A percentile compares a stretch with the other conserved stretches of the same genome.
phyloP scores from a whole-genome alignment of 2,113 vertebrate genomes.

The Columbina picui region DNA sequence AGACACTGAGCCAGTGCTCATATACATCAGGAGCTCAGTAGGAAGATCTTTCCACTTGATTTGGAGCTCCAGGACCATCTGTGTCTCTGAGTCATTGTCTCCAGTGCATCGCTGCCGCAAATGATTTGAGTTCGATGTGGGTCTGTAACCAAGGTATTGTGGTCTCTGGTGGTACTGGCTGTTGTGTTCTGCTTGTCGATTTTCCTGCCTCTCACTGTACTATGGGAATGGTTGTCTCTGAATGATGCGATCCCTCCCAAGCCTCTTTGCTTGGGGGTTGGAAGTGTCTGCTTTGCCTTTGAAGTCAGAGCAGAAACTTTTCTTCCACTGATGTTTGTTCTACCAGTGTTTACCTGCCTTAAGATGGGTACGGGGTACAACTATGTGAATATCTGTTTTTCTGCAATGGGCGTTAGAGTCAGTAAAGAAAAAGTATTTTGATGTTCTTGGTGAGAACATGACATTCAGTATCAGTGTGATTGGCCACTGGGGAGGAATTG shows the following conservation, averaged over 20 bases:
- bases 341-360: neutral
- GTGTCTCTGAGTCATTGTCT: neutral
- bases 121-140: neutral
- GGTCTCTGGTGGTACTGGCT: neutral
- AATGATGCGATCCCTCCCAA: neutral
- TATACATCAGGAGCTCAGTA: neutral
- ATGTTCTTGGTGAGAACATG: neutral
- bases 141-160: neutral
- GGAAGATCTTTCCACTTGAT: neutral
- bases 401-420: neutral
- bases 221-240: neutral
- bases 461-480: neutral
- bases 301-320: neutral
- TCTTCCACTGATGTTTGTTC: neutral
- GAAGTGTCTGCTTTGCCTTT: neutral
- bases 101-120: rapidly evolving
- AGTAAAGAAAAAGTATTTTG: neutral
- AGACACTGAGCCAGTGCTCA: neutral
- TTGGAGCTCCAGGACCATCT: neutral
- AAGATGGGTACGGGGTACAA: neutral
- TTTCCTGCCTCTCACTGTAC: neutral
- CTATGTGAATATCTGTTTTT: rapidly evolving
- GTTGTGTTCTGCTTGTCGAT: neutral
- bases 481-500: rapidly evolving
- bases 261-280: neutral